A percentile compares a stretch with the other conserved stretches of the same genome.
These are phyloP conservation scores for Lamprotornis superbus DNA, from an alignment of 2,113 vertebrate species.

Conservation along the genomic window DNA sequence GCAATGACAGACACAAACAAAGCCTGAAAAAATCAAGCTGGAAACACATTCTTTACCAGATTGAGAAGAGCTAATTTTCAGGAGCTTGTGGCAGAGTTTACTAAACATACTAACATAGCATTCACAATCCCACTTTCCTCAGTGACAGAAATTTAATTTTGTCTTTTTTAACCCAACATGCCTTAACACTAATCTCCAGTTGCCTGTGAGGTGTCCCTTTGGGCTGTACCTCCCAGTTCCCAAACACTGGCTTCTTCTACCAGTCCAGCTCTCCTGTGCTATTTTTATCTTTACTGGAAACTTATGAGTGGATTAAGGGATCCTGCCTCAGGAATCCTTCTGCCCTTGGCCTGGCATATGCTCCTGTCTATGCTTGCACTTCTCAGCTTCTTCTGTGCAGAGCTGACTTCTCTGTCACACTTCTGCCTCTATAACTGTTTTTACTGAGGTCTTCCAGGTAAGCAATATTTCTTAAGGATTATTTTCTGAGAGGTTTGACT, in stretches of 20 bases:
- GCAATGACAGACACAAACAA: not conserved
- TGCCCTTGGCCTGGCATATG: not conserved
- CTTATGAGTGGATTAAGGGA: not conserved
- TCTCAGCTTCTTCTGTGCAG: not conserved
- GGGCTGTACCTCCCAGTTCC: not conserved
- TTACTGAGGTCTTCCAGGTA: not conserved
- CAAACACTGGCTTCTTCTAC: not conserved
- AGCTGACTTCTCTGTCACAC: not conserved
- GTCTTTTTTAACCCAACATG: not conserved
- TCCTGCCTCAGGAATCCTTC: not conserved
- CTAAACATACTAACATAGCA: not conserved
- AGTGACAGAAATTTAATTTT: not conserved
- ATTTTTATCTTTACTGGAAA: not conserved
- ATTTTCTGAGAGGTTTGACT: not conserved
- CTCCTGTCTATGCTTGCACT: fast-evolving
- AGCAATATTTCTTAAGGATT: not conserved
- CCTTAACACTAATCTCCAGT: not conserved
- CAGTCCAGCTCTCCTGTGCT: not conserved
- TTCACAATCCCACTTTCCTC: not conserved
- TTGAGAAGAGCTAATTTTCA: not conserved
- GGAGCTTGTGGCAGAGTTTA: not conserved
- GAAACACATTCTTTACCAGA: not conserved
- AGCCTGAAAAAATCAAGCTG: not conserved
- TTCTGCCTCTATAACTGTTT: not conserved
- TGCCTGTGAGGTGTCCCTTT: not conserved